These are phyloP conservation scores for Ophion ellenae DNA, from an alignment of 2,888 invertebrate genomes.

Conservation along the genomic window DNA sequence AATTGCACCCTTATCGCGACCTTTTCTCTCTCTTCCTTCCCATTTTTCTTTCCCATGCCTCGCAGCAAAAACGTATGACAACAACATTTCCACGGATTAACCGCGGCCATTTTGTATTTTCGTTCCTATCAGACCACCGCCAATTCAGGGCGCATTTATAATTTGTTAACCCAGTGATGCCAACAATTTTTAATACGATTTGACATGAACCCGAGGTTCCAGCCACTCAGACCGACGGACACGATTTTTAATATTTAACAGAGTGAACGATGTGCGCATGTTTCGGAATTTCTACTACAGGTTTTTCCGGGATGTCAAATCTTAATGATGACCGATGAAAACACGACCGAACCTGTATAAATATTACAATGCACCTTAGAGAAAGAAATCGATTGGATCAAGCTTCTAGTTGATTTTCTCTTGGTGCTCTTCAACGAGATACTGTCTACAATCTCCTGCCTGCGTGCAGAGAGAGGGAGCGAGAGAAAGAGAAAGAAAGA, in stretches of 20 bases:
- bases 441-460: slow-evolving; percentile 13
- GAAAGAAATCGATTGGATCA: slow-evolving; percentile 39
- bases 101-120: slow-evolving; percentile 2
- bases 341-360: slow-evolving; percentile 72
- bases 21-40: background rate
- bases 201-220: background rate
- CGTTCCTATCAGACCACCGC: slow-evolving; percentile 26
- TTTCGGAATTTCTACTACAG: background rate
- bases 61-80: background rate
- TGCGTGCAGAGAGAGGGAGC: background rate
- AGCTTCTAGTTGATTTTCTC: background rate
- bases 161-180: background rate
- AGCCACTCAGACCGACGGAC: background rate
- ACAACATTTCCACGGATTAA: slow-evolving; percentile 23
- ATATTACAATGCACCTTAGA: slow-evolving; percentile 73
- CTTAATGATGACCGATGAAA: slow-evolving; percentile 28
- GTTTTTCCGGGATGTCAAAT: too few relatives aligned
- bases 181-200: background rate
- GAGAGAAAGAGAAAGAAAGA: slow-evolving; percentile 66
- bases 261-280: background rate
- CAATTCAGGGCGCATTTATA: background rate
- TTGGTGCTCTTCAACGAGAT: slow-evolving; percentile 50
- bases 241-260: background rate
- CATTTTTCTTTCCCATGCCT: slow-evolving; percentile 5
- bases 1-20: slow-evolving; percentile 33